Evolutionary conservation across 2,797 vertebrate genomes (phyloP).

Genomic region (Melanotaenia trifasciata): DNA sequence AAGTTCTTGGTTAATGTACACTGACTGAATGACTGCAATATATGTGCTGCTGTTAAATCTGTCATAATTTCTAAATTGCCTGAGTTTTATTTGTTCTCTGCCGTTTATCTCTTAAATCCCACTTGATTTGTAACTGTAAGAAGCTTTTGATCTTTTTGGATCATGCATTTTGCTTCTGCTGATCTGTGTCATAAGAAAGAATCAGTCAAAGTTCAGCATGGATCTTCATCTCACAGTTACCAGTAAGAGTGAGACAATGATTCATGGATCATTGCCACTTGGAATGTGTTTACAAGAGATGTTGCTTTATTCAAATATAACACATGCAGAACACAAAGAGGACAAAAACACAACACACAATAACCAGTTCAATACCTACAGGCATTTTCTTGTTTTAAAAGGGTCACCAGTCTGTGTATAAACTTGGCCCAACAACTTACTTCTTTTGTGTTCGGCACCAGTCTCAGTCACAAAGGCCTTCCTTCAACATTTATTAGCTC

Average conservation of each 20-base stretch:
- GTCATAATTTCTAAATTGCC: constrained; percentile 37
- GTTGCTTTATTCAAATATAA: neutral
- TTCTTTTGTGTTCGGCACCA: no score
- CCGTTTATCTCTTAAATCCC: constrained; percentile 8
- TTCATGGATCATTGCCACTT: neutral
- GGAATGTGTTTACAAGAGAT: no score
- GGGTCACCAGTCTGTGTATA: neutral
- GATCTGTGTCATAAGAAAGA: neutral
- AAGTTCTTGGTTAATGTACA: constrained; percentile 40
- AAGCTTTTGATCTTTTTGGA: constrained; percentile 2
- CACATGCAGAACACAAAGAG: neutral
- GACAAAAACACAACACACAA: neutral
- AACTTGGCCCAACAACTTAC: neutral
- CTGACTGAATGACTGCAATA: constrained; percentile 9
- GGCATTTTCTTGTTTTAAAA: constrained; percentile 2
- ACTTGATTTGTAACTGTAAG: neutral
- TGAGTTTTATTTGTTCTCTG: neutral
- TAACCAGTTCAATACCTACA: neutral
- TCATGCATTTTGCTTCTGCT: neutral
- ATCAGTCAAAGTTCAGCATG: constrained; percentile 7
- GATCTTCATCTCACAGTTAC: neutral
- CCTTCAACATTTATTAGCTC: no score
- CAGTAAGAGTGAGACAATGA: neutral
- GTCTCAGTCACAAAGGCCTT: no score
- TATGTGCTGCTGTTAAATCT: constrained; percentile 7